phyloP scores from a whole-genome alignment of 2,113 vertebrate genomes.

The Siniperca knerii region DNA sequence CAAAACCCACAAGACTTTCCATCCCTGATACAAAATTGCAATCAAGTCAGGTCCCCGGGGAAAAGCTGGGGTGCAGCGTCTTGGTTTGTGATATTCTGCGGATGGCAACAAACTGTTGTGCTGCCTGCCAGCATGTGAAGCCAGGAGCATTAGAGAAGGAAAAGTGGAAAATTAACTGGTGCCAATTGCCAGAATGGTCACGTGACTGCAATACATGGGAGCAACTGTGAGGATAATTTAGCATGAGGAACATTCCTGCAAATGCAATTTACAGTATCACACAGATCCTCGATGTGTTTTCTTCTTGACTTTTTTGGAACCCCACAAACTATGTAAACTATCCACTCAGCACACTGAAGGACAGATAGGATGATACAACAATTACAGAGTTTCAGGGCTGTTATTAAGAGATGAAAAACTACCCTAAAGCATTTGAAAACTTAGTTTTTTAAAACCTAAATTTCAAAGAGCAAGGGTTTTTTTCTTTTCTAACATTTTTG shows the following conservation, averaged over 20 bases:
- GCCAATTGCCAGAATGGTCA: conserved; percentile 54
- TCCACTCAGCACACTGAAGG: conserved; percentile 16
- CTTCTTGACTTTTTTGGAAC: conserved; percentile 17
- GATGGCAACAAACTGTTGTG: conserved; percentile 27
- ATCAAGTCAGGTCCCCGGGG: conserved; percentile 63
- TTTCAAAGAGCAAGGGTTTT: conserved; percentile 10
- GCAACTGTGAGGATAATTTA: conserved; percentile 16
- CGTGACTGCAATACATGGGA: conserved; percentile 51
- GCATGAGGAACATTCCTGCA: conserved; percentile 37
- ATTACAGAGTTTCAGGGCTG: conserved; percentile 24
- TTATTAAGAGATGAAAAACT: conserved; percentile 14
- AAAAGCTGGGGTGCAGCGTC: conserved; percentile 35
- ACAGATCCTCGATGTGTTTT: conserved; percentile 31
- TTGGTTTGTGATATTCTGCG: conserved; percentile 50
- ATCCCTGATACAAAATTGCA: conserved; percentile 70
- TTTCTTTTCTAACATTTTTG: not conserved
- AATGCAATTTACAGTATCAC: conserved; percentile 43
- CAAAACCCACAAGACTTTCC: conserved; percentile 76
- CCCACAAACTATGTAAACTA: conserved; percentile 15
- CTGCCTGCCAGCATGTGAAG: conserved; percentile 62
- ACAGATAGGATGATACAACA: conserved; percentile 33
- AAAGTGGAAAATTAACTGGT: conserved; percentile 66
- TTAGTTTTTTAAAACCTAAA: too few relatives aligned
- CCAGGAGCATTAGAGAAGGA: conserved; percentile 50
- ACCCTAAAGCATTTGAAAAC: not conserved